Conservation (phyloP, 2,797 vertebrate species). For the Podargus strigoides region DNA sequence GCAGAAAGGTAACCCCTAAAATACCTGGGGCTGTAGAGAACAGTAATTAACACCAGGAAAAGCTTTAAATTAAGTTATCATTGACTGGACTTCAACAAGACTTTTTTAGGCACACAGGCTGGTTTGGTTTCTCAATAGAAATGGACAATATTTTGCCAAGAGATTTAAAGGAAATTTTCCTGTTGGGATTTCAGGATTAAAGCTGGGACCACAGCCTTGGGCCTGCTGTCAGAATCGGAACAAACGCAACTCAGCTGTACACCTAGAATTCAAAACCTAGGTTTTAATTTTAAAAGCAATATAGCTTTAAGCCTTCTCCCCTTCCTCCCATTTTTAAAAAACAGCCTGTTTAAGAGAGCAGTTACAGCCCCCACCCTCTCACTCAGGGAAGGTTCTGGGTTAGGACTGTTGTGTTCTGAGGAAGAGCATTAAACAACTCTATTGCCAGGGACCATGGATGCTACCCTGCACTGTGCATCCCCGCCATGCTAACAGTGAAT, state of each 20-base stretch:
- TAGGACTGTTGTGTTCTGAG: not conserved
- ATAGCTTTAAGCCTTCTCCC: not conserved
- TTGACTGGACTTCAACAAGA: not conserved
- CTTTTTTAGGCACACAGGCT: not conserved
- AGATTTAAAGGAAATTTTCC: not conserved
- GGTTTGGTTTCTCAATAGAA: not conserved
- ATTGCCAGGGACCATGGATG: not conserved
- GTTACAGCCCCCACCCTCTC: not conserved
- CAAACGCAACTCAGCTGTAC: fast-evolving
- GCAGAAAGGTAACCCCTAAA: not conserved
- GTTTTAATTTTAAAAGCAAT: not conserved
- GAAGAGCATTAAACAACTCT: not conserved
- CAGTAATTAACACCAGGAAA: not conserved
- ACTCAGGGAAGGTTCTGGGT: not conserved
- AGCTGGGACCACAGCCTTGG: not conserved
- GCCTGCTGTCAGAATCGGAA: not conserved
- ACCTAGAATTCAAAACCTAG: not conserved
- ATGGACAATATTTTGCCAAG: not conserved
- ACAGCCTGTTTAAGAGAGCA: not conserved
- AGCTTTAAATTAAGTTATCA: not conserved
- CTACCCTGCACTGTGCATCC: not conserved
- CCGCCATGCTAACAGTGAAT: not conserved
- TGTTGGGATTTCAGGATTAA: not conserved
- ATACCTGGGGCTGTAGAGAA: not conserved
- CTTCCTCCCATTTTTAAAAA: not conserved